Conservation (phyloP, 1,140 invertebrate species). For the Nixonia krombeini region DNA sequence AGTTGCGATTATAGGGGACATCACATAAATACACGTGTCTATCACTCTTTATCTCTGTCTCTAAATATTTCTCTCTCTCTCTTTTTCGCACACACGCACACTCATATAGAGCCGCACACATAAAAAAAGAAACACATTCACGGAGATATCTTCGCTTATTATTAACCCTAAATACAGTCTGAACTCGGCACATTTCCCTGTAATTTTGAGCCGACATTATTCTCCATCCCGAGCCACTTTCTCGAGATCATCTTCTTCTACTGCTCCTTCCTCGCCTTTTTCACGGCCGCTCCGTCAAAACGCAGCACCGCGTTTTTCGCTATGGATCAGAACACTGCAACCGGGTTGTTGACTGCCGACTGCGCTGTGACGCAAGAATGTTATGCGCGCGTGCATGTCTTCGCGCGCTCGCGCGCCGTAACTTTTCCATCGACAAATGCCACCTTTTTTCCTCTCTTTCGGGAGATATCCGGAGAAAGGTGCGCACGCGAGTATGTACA, state of each 20-base stretch:
- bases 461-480: background rate
- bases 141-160: constrained; percentile 35
- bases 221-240: constrained; percentile 9
- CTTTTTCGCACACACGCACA: constrained; percentile 12
- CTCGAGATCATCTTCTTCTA: constrained; percentile 14
- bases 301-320: background rate
- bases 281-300: background rate
- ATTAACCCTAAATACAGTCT: constrained; percentile 53
- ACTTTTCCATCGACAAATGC: constrained; percentile 9
- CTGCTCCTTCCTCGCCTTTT: constrained; percentile 2
- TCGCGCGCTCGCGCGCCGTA: constrained; percentile 5
- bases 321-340: constrained; percentile 40
- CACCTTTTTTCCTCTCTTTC: background rate
- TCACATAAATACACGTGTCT: constrained; percentile 42
- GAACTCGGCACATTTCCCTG: constrained; percentile 42
- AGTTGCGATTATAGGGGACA: constrained; percentile 31
- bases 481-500: background rate
- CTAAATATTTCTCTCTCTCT: background rate
- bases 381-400: constrained; percentile 17
- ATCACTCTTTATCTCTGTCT: constrained; percentile 7
- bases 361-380: constrained; percentile 35
- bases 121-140: constrained; percentile 34
- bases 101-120: constrained; percentile 17
- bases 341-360: constrained; percentile 33
- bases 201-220: constrained; percentile 36